Evolutionary conservation across 2,888 invertebrate species (phyloP).

Genomic region (Euspilapteryx auroguttella): DNA sequence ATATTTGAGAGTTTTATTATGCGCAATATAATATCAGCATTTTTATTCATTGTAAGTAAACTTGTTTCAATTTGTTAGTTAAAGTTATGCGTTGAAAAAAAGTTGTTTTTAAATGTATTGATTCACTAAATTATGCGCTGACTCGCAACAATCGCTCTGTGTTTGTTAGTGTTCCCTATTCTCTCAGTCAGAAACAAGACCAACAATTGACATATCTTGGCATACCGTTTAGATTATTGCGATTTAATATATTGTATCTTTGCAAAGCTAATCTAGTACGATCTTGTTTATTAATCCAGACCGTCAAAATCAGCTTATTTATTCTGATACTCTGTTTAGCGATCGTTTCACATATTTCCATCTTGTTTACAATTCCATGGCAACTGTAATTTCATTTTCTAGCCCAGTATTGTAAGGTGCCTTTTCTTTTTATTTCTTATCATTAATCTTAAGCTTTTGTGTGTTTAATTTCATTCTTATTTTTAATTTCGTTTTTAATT

Average conservation of each 20-base stretch:
- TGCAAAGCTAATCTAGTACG: too few relatives aligned
- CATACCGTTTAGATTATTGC: slow-evolving; percentile 50
- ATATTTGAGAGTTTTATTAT: slow-evolving; percentile 62
- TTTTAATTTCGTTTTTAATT: slow-evolving; percentile 59
- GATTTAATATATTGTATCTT: slow-evolving; percentile 33
- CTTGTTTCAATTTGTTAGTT: slow-evolving; percentile 60
- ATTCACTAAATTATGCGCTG: slow-evolving; percentile 5
- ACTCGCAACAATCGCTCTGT: too few relatives aligned
- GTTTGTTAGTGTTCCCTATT: too few relatives aligned
- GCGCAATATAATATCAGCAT: slow-evolving; percentile 46
- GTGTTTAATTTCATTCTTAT: slow-evolving; percentile 58
- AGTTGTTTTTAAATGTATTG: slow-evolving; percentile 32
- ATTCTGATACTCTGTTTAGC: too few relatives aligned
- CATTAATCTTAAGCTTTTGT: slow-evolving; percentile 54
- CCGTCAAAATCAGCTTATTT: too few relatives aligned
- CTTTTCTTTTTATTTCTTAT: slow-evolving; percentile 33
- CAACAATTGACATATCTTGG: slow-evolving; percentile 30
- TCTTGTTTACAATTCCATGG: too few relatives aligned
- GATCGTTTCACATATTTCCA: too few relatives aligned
- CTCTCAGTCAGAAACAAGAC: too few relatives aligned
- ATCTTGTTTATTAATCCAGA: too few relatives aligned
- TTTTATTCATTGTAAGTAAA: slow-evolving; percentile 59
- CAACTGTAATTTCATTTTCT: slow-evolving; percentile 11
- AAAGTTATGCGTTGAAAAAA: slow-evolving; percentile 51
- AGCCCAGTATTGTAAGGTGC: slow-evolving; percentile 10